phyloP scores from a whole-genome alignment of 2,888 invertebrate genomes.

The Oligia latruncula region DNA sequence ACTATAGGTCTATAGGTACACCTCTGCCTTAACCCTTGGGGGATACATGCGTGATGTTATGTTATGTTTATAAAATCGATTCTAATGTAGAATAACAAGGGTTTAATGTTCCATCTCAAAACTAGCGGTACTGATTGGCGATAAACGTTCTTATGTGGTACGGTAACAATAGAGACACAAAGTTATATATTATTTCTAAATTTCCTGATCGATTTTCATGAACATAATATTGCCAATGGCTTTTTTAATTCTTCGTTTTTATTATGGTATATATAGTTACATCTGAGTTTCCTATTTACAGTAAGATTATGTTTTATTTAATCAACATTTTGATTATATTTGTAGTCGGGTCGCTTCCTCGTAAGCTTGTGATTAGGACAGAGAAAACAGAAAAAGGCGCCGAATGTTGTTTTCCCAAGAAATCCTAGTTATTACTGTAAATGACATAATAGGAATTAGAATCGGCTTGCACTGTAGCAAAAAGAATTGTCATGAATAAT shows the following conservation, averaged over 20 bases:
- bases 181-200: not conserved
- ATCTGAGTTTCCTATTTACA: not conserved
- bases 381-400: slow-evolving; percentile 16
- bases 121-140: not conserved
- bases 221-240: not conserved
- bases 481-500: slow-evolving; percentile 36
- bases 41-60: not conserved
- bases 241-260: not conserved
- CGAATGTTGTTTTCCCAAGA: slow-evolving; percentile 14
- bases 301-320: slow-evolving; percentile 14
- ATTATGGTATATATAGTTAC: not conserved
- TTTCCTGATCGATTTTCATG: not conserved
- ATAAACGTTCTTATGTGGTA: not conserved
- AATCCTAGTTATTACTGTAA: slow-evolving; percentile 46
- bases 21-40: not conserved
- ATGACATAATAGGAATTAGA: slow-evolving; percentile 31
- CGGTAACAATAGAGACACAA: not conserved
- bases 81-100: not conserved
- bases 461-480: not conserved
- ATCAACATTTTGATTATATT: slow-evolving; percentile 33
- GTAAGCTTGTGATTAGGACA: slow-evolving; percentile 18
- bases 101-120: not conserved
- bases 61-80: not conserved
- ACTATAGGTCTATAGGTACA: not conserved
- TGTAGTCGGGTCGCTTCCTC: slow-evolving; percentile 21